Evolutionary conservation across 2,888 invertebrate genomes (phyloP), one percentile per base, ranked within the genome.

Genomic region (Synanthedon myopaeformis): DNA sequence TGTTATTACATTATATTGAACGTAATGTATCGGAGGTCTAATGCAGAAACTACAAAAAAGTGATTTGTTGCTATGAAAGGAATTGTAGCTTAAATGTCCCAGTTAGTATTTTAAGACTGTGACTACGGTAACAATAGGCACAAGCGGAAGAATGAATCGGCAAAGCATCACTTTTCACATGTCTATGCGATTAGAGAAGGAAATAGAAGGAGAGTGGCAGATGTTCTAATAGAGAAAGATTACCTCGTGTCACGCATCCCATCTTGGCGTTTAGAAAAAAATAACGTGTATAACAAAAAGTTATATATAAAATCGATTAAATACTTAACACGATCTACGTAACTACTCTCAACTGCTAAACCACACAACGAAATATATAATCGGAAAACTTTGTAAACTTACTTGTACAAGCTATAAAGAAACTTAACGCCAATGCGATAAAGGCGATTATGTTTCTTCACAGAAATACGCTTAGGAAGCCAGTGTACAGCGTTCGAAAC

Each of bases 381-480:
- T 72, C 72, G 73, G 73, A 72, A 77, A 80, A 82, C 78, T 77
- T 78, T 76, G 72, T 81, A 79, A 82, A 74, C 79, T 80, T 76
- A 83, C 78, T 79, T 80, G 82, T 73, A 35, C 35, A 35, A 6
- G 35, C 35, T 35, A 35, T 10, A 35, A 35, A 35, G 35, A 35
- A 35, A 35, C 35, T 6, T 35, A 35, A 35, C 5, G 35, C 35
- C 35, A 35, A 35, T 35, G 35, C 35, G 10, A 35, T 3, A 35
- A 35, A 35, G 35, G 35, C 35, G 35, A 35, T 35, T 35, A 35
- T 35, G 35, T 35, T 35, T 35, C 35, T 35, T 35, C 10, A 35
- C 35, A 35, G 82, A 81, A 70, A 73, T 79, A 75, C 65, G 35
- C 23, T 64, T 67, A 67, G 63, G 61, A 86, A 86, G 86, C 35